A percentile compares a stretch with the other conserved stretches of the same genome.
These are phyloP conservation scores for Protobothrops mucrosquamatus DNA, from an alignment of 2,113 vertebrate genomes.

Conservation along the genomic window DNA sequence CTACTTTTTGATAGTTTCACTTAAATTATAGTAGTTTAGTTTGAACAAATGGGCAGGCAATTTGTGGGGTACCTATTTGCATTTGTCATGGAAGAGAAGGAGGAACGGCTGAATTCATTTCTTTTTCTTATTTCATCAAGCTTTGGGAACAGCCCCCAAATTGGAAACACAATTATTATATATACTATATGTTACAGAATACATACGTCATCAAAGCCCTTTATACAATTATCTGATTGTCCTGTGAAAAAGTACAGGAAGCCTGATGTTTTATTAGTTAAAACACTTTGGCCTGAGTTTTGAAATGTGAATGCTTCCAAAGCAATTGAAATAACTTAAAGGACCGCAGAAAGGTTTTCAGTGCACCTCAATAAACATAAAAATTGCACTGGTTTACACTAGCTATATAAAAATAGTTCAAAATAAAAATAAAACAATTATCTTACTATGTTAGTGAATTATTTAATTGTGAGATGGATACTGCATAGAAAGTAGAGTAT, in stretches of 20 bases:
- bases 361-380: neutral
- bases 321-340: conserved; percentile 1
- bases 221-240: neutral
- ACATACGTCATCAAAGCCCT: neutral
- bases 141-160: neutral
- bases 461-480: neutral
- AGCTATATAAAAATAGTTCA: neutral
- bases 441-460: conserved; percentile 5
- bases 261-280: neutral
- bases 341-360: neutral
- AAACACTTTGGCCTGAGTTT: neutral
- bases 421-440: neutral
- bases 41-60: neutral
- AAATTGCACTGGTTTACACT: conserved; percentile 10
- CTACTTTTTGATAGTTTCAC: neutral
- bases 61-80: neutral
- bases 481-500: conserved; percentile 14
- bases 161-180: neutral
- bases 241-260: neutral
- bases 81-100: neutral
- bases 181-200: neutral
- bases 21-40: neutral
- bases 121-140: neutral
- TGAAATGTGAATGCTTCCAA: neutral
- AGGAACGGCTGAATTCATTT: neutral